Base-by-base conservation (phyloP, 2,797 vertebrate genomes). In the Neomorphus geoffroyi region DNA sequence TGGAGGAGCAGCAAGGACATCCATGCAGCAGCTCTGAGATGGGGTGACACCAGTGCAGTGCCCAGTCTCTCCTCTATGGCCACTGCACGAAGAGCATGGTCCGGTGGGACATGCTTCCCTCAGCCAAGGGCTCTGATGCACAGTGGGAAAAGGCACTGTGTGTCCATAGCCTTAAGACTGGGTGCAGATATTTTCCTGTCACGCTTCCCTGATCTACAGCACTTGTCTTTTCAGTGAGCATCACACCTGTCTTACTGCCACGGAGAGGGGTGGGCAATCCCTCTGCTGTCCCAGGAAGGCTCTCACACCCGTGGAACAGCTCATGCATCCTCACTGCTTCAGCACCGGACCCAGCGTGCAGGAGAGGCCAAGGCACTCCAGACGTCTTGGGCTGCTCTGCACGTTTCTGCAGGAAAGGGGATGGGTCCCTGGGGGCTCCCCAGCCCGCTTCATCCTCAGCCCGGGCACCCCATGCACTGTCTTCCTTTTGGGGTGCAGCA, bases 331-430 rank as follows among this genome's bases (percentile, higher is more conserved):
- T 86, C 41, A 11, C 28, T 28, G 33, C 51, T 21, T 78, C 9
- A 1, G 8, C 48, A 53, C 53, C 16, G 5, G 51, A n/a, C 10
- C 41, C 7, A 0, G 22, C 0, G 1, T 45, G 16, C 22, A 10
- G 64, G 51, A 51, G 56, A n/a, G 37, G 16, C 33, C 58, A 18
- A 57, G 46, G 67, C 64, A 62, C 32, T 16, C 32, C 1, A 4
- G 24, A 1, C 28, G 46, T 11, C 33, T 84, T 7, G 7, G 65
- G 50, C 28, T 86, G 50, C 66, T 87, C 58, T 72, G 35, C 21
- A 9, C 5, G 1, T 18, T 72, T 75, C n/a, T 71, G 32, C 37
- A 22, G 46, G 53, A 30, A 61, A 56, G 28, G 16, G 27, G 5
- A 51, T 1, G 1, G 28, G 50, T 28, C 18, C 32, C 19, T 3